Base-by-base conservation (phyloP, 92 coral and sea anemone species). In the Bergia sp. region DNA sequence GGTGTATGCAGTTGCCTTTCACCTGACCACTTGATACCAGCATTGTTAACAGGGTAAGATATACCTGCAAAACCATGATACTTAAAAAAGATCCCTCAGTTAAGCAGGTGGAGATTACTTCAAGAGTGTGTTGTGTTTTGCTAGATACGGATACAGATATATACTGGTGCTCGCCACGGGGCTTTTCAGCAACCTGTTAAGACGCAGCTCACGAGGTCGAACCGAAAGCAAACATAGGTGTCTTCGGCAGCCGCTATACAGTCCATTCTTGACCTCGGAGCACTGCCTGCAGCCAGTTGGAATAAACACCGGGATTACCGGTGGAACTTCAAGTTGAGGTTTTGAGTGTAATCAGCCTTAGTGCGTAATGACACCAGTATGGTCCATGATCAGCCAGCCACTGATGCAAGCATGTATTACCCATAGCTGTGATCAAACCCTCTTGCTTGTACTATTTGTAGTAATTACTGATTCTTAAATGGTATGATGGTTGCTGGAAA, bases 1-100 rank as follows among this genome's bases (percentile, higher is more conserved):
- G 98, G 98, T 18, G 90, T 95, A 8, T 95, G 98, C 55, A 80
- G 92, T 79, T 93, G 98, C 65, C 80, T 93, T 21, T 87, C 92
- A 80, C 95, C 98, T 23, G 95, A 92, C 64, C 86, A 82, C 23
- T 69, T 95, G 18, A 85, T 95, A 40, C 81, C 96, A 53, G 85
- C 95, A 0, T 86, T 95, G 65, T 71, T 95, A 37, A 82, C 88
- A 76, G 93, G 93, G 98, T 95, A 92, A 66, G 78, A 13, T 65
- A 18, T 16, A 57, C 11, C 39, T 11, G 9, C 45, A 5, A 67
- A 39, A 7, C 38, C 42, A 13, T 12, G 18, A 6, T 80, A 57
- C 67, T 67, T 21, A 23, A 67, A 67, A 23, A 67, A 67, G 37
- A 10, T 10, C 9, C 50, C 0, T 45, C 50, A 45, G 13, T 11